These are phyloP conservation scores for Rhineura floridana DNA, from an alignment of 2,113 vertebrate species.

Conservation along the genomic window DNA sequence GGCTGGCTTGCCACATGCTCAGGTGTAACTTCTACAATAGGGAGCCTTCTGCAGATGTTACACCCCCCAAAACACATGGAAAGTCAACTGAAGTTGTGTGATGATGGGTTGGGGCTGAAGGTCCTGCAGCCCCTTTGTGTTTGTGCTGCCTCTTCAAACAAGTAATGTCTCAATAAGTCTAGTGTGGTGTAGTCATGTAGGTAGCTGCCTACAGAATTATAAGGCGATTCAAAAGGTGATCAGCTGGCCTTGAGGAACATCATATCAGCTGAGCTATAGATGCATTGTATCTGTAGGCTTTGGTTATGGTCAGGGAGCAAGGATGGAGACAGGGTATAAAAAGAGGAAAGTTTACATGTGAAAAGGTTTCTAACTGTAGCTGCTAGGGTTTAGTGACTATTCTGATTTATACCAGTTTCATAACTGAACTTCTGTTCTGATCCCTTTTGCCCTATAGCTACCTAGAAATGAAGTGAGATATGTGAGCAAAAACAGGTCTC, in stretches of 20 bases:
- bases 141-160: too few species aligned
- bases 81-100: too few species aligned
- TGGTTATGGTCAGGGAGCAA: not conserved
- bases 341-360: not conserved
- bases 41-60: too few species aligned
- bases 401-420: not conserved
- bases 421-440: not conserved
- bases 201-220: not conserved
- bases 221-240: not conserved
- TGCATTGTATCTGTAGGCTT: not conserved
- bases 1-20: too few species aligned
- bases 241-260: not conserved
- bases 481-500: not conserved
- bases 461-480: not conserved
- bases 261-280: not conserved
- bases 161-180: too few species aligned
- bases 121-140: too few species aligned
- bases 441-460: not conserved
- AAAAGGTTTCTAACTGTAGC: not conserved
- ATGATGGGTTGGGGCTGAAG: too few species aligned
- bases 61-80: too few species aligned
- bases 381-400: not conserved
- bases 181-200: not conserved
- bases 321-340: not conserved
- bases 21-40: too few species aligned